Evolutionary conservation across 2,888 invertebrate genomes (phyloP).

Genomic region (Dorcus parallelipipedus): DNA sequence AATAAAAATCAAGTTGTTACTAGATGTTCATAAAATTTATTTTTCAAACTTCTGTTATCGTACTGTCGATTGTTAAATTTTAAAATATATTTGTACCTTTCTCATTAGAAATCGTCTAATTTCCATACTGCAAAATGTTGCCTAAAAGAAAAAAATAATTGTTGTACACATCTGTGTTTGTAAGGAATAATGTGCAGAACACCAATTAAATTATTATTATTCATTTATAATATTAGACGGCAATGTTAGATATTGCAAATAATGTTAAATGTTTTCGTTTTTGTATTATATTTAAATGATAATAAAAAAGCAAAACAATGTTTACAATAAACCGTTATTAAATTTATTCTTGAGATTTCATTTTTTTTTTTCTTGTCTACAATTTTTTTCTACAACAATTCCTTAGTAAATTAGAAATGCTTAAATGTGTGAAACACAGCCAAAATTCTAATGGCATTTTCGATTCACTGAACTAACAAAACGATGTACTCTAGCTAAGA

Average conservation of each 20-base stretch:
- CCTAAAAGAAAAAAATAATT: constrained; percentile 38
- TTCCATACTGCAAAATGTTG: constrained; percentile 30
- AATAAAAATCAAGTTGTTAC: constrained; percentile 17
- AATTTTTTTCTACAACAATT: too few species aligned
- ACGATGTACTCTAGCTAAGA: too few species aligned
- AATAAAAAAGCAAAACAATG: constrained; percentile 28
- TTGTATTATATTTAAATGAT: constrained; percentile 33
- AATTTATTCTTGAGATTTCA: constrained; percentile 16
- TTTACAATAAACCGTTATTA: constrained; percentile 44
- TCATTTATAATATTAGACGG: constrained; percentile 40
- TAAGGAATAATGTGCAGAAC: constrained; percentile 50
- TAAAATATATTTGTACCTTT: neutral
- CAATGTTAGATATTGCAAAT: constrained; percentile 39
- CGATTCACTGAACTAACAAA: too few species aligned
- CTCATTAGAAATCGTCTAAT: neutral
- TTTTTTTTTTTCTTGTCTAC: neutral
- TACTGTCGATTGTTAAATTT: neutral
- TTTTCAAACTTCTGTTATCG: constrained; percentile 7
- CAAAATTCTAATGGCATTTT: too few species aligned
- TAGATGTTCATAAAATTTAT: constrained; percentile 19
- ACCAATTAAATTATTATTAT: constrained; percentile 46
- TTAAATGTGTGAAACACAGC: too few species aligned
- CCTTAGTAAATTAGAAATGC: too few species aligned
- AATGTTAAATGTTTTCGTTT: constrained; percentile 31
- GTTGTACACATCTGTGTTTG: constrained; percentile 46